Evolutionary conservation across 2,888 invertebrate species (phyloP).

Genomic region (Stenchaetothrips biformis): DNA sequence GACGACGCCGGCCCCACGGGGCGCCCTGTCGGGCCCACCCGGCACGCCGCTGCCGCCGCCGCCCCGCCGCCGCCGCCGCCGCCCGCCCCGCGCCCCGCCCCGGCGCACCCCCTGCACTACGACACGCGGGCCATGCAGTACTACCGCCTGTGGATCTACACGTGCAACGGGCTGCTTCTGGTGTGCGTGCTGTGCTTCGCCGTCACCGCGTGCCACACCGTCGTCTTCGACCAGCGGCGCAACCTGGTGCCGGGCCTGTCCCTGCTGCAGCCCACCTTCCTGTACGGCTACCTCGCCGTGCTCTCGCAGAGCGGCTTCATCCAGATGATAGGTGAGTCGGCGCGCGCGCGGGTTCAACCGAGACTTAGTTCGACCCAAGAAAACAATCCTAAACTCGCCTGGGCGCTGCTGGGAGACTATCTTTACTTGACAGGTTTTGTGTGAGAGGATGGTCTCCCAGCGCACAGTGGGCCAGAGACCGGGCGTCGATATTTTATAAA

Average conservation of each 20-base stretch:
- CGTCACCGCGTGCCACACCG: slow-evolving; percentile 52
- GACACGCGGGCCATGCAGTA: slow-evolving; percentile 59
- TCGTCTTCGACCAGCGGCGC: slow-evolving; percentile 64
- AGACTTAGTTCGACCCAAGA: neutral
- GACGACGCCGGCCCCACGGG: slow-evolving; percentile 38
- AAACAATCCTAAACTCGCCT: neutral
- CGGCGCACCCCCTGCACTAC: slow-evolving; percentile 39
- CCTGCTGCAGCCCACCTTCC: slow-evolving; percentile 73
- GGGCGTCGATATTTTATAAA: too few species aligned
- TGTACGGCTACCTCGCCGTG: slow-evolving; percentile 78
- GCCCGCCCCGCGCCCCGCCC: slow-evolving; percentile 31
- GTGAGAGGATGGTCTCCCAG: too few species aligned
- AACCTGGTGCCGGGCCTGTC: slow-evolving; percentile 67
- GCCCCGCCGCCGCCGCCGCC: slow-evolving; percentile 36
- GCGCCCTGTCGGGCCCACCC: slow-evolving; percentile 57
- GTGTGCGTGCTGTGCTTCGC: slow-evolving; percentile 65
- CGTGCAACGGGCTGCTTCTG: slow-evolving; percentile 82
- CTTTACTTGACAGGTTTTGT: too few species aligned
- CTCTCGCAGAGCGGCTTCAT: slow-evolving; percentile 63
- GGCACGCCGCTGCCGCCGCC: slow-evolving; percentile 47
- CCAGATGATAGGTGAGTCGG: slow-evolving; percentile 38
- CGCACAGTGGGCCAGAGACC: too few species aligned
- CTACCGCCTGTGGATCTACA: slow-evolving; percentile 88
- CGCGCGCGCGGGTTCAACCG: too few species aligned
- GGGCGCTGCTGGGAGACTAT: too few species aligned